Percentiles rank a stretch among this genome's conserved stretches.
Evolutionary conservation across 2,888 invertebrate genomes (phyloP).

Genomic region (Dimorphilus gyrociliatus): DNA sequence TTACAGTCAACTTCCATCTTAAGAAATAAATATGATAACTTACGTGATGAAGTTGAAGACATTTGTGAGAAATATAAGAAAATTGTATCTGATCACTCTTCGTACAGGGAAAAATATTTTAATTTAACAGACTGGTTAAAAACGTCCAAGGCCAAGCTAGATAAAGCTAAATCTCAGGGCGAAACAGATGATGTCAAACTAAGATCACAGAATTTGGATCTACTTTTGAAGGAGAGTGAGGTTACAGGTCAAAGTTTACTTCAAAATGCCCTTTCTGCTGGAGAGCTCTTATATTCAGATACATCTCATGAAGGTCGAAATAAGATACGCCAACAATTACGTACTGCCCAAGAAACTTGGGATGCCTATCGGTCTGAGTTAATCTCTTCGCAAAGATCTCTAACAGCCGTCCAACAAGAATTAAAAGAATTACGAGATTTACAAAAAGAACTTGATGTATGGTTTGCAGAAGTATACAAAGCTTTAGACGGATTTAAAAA

Average conservation of each 20-base stretch:
- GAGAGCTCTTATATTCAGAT: slow-evolving; percentile 77
- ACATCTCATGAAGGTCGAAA: slow-evolving; percentile 89
- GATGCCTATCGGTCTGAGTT: too few relatives aligned
- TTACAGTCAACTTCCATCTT: slow-evolving; percentile 2
- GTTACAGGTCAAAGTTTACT: slow-evolving; percentile 45
- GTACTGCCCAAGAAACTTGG: slow-evolving; percentile 63
- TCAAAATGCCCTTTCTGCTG: slow-evolving; percentile 58
- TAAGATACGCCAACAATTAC: slow-evolving; percentile 67
- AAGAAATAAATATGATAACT: neutral
- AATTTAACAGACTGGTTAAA: slow-evolving; percentile 59
- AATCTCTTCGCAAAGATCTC: too few relatives aligned
- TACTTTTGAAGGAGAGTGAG: slow-evolving; percentile 11
- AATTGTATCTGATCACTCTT: slow-evolving; percentile 66
- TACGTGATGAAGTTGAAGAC: slow-evolving; percentile 42
- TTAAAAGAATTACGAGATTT: too few relatives aligned
- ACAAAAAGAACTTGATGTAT: too few relatives aligned
- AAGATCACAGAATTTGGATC: neutral
- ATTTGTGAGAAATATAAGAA: slow-evolving; percentile 62
- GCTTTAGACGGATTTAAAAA: too few relatives aligned
- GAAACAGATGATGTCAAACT: neutral
- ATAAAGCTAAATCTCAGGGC: neutral
- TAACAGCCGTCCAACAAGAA: too few relatives aligned
- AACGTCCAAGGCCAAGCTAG: slow-evolving; percentile 53
- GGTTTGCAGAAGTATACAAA: too few relatives aligned
- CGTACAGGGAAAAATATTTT: slow-evolving; percentile 53